Percentiles rank a stretch among this genome's conserved stretches.
phyloP scores from a whole-genome alignment of 2,797 vertebrate genomes.

The Gymnoscopelus microlampas region DNA sequence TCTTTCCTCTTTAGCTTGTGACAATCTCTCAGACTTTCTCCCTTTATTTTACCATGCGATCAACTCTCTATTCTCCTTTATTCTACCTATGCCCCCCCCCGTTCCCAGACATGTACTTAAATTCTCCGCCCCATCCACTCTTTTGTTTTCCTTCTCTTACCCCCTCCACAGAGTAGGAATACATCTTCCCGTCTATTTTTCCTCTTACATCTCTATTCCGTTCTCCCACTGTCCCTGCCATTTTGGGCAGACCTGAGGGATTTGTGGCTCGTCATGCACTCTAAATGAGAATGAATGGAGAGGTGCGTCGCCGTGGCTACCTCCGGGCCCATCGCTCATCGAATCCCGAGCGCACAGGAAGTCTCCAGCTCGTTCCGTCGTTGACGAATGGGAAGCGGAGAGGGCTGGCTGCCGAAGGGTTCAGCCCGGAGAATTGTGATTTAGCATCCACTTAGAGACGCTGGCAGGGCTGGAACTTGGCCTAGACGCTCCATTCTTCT shows the following conservation, averaged over 20 bases:
- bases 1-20: too few relatives aligned
- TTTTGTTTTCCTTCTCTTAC: background rate
- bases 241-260: conserved; percentile 4
- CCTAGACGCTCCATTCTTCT: background rate
- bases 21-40: too few relatives aligned
- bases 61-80: too few relatives aligned
- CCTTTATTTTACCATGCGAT: too few relatives aligned
- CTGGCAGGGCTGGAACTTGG: conserved; percentile 3
- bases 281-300: conserved; percentile 12
- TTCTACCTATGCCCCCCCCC: conserved; percentile 24
- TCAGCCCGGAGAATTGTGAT: conserved; percentile 17
- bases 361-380: conserved; percentile 6
- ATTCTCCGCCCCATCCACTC: background rate
- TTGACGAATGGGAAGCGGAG: conserved; percentile 3
- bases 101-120: conserved; percentile 34
- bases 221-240: background rate
- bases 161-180: background rate
- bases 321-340: conserved; percentile 14
- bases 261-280: background rate
- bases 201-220: background rate
- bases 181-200: background rate
- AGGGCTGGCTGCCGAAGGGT: background rate
- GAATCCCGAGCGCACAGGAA: conserved; percentile 8
- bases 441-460: conserved; percentile 21
- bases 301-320: background rate